These are phyloP conservation scores for Scaptomyza polygonia DNA, from an alignment of 2,888 invertebrate species.

Conservation along the genomic window DNA sequence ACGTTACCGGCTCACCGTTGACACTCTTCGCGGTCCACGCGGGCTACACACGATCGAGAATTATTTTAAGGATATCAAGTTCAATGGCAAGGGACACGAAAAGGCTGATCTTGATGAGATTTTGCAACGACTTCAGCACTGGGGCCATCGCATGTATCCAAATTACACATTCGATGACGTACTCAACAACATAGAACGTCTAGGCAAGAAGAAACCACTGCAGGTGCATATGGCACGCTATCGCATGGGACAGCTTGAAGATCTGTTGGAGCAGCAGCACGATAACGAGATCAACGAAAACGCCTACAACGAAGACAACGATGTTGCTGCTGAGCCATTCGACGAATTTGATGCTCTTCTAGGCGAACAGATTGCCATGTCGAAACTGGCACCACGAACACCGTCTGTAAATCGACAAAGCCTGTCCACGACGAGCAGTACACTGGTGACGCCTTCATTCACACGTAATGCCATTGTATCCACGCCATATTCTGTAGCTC, in stretches of 20 bases:
- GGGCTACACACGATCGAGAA: constrained; percentile 92
- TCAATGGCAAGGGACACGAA: constrained; percentile 92
- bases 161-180: constrained; percentile 95
- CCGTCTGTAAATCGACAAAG: constrained; percentile 62
- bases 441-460: constrained; percentile 79
- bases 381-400: constrained; percentile 82
- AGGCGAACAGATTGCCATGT: constrained; percentile 88
- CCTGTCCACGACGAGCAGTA: constrained; percentile 39
- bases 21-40: constrained; percentile 89
- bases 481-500: constrained; percentile 70
- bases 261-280: constrained; percentile 81
- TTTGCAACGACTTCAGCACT: constrained; percentile 94
- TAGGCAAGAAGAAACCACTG: constrained; percentile 92
- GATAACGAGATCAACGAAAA: constrained; percentile 85
- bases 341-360: constrained; percentile 88
- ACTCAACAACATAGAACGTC: constrained; percentile 90
- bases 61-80: constrained; percentile 92
- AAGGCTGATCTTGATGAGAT: constrained; percentile 91
- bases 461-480: constrained; percentile 75
- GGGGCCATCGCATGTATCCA: constrained; percentile 96
- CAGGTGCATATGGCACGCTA: constrained; percentile 89
- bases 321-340: constrained; percentile 84
- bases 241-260: constrained; percentile 85
- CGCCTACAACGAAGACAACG: constrained; percentile 79
- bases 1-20: constrained; percentile 88